Evolutionary conservation across 1,140 invertebrate species (phyloP).

Genomic region (Phortica variegata): DNA sequence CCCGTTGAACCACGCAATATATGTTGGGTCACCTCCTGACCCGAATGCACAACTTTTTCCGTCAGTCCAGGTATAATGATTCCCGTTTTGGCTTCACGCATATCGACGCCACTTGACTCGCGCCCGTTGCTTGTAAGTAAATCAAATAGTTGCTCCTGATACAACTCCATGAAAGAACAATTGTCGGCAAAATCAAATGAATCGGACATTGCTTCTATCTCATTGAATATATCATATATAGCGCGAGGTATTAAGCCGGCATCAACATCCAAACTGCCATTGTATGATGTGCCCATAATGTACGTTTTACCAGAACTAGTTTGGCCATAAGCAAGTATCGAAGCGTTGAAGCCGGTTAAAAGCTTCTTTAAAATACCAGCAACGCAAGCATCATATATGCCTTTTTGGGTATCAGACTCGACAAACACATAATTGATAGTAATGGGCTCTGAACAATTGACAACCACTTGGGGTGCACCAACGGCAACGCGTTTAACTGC

Average conservation of each 20-base stretch:
- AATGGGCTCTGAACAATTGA: conserved; percentile 70
- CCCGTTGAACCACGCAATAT: conserved; percentile 72
- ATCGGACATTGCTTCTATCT: conserved; percentile 63
- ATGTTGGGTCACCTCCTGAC: conserved; percentile 67
- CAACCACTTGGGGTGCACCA: conserved; percentile 67
- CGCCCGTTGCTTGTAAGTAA: conserved; percentile 68
- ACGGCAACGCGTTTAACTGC: conserved; percentile 65
- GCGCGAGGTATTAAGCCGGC: conserved; percentile 85
- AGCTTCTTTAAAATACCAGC: conserved; percentile 73
- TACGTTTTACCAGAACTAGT: conserved; percentile 92
- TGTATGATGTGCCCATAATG: conserved; percentile 86
- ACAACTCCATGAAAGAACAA: conserved; percentile 76
- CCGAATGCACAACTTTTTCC: conserved; percentile 64
- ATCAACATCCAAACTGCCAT: conserved; percentile 62
- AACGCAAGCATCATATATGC: conserved; percentile 78
- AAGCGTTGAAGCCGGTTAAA: conserved; percentile 86
- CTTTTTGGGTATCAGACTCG: conserved; percentile 67
- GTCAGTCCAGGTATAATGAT: conserved; percentile 70
- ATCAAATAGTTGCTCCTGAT: conserved; percentile 79
- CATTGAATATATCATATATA: conserved; percentile 78
- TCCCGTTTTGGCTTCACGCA: conserved; percentile 73
- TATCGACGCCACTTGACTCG: conserved; percentile 73
- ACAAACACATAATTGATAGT: conserved; percentile 88
- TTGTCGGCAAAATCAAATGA: conserved; percentile 71
- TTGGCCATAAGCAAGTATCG: conserved; percentile 90